A percentile compares a stretch with the other conserved stretches of the same genome.
phyloP scores from a whole-genome alignment of 53 echinoderm and acorn worm species.

The Echinarachnius parma region DNA sequence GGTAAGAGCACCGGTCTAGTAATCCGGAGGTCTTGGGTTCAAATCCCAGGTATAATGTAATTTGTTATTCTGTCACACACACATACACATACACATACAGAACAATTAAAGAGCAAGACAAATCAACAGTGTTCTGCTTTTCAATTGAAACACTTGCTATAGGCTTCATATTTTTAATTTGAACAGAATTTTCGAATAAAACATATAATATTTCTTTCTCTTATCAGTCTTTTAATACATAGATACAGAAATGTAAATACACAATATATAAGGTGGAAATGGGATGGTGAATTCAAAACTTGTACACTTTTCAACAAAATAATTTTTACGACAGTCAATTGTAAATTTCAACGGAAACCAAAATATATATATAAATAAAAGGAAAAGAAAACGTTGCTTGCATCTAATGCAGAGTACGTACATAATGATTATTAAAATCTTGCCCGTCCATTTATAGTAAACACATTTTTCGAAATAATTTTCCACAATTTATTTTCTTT shows the following conservation, averaged over 20 bases:
- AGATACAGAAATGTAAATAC: slow-evolving; percentile 21
- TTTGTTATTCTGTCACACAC: too few relatives aligned
- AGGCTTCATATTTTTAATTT: slow-evolving; percentile 24
- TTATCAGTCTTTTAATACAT: slow-evolving; percentile 32
- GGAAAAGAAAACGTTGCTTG: too few relatives aligned
- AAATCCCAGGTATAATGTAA: too few relatives aligned
- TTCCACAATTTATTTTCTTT: too few relatives aligned
- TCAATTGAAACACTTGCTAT: slow-evolving; percentile 11
- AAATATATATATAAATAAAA: slow-evolving; percentile 26
- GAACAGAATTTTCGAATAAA: slow-evolving; percentile 31
- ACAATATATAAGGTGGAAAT: too few relatives aligned
- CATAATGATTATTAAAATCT: too few relatives aligned
- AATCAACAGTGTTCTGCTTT: background rate
- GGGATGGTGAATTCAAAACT: too few relatives aligned
- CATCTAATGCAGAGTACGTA: slow-evolving; percentile 42
- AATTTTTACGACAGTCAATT: slow-evolving; percentile 1
- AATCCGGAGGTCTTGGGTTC: too few relatives aligned
- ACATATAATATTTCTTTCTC: slow-evolving; percentile 12
- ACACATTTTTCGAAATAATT: too few relatives aligned
- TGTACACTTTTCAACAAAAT: slow-evolving; percentile 19
- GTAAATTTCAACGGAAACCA: slow-evolving; percentile 14
- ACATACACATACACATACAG: background rate
- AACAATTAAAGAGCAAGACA: background rate
- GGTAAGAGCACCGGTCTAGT: too few relatives aligned
- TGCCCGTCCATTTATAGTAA: too few relatives aligned